Percentiles rank a stretch among this genome's conserved stretches.
These are phyloP conservation scores for Lophura nycthemera DNA, from an alignment of 2,113 vertebrate species.

Conservation along the genomic window DNA sequence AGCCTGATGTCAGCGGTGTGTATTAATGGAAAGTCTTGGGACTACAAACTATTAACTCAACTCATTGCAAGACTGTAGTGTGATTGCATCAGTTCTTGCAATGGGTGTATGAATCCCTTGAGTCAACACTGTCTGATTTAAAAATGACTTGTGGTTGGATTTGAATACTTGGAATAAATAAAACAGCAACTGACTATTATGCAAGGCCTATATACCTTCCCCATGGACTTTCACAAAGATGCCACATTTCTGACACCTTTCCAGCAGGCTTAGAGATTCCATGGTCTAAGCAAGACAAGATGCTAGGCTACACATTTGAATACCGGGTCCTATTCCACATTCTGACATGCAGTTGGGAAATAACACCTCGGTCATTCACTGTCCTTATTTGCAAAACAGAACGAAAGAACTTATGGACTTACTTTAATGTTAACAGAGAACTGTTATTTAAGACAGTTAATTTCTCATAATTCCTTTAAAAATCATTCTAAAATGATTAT, in stretches of 20 bases:
- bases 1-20: not conserved
- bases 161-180: constrained; percentile 43
- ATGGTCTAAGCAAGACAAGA: not conserved
- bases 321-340: not conserved
- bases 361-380: not conserved
- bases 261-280: constrained; percentile 31
- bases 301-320: not conserved
- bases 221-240: constrained; percentile 44
- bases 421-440: not conserved
- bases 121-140: constrained; percentile 7
- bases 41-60: not conserved
- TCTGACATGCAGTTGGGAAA: not conserved
- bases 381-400: not conserved
- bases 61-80: constrained; percentile 39
- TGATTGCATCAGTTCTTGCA: constrained; percentile 55
- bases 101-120: constrained; percentile 16
- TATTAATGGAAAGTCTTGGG: not conserved
- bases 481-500: not conserved
- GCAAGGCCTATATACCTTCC: constrained; percentile 49
- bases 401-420: not conserved
- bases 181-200: constrained; percentile 37
- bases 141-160: constrained; percentile 32
- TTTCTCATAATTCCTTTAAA: not conserved
- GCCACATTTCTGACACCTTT: constrained; percentile 61
- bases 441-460: not conserved